Evolutionary conservation across 2,797 vertebrate species (phyloP).

Genomic region (Hoplostethus atlanticus): DNA sequence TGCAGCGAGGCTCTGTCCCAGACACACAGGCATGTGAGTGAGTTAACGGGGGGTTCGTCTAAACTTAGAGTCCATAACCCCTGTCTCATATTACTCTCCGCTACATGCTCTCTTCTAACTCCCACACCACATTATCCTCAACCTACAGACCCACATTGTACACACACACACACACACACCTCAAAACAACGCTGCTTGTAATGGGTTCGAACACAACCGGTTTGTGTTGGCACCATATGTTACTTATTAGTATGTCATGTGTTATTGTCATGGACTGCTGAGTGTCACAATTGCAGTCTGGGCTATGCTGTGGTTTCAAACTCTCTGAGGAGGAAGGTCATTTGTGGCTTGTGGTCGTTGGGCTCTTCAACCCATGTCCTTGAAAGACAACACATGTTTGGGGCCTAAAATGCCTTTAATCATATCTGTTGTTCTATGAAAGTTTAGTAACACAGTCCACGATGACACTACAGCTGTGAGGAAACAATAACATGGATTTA

Average conservation of each 20-base stretch:
- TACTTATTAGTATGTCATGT: slow-evolving; percentile 49
- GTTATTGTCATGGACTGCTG: slow-evolving; percentile 63
- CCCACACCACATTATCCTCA: slow-evolving; percentile 44
- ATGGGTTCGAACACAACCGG: slow-evolving; percentile 21
- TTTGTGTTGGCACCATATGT: slow-evolving; percentile 59
- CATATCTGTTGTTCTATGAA: slow-evolving; percentile 9
- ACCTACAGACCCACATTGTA: slow-evolving; percentile 36
- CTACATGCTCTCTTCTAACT: slow-evolving; percentile 41
- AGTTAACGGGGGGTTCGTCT: slow-evolving; percentile 76
- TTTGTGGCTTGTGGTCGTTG: slow-evolving; percentile 28
- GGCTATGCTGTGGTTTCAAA: slow-evolving; percentile 50
- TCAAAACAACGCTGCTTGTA: slow-evolving; percentile 24
- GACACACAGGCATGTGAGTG: slow-evolving; percentile 70
- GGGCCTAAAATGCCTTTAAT: slow-evolving; percentile 26
- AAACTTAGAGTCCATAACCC: slow-evolving; percentile 81
- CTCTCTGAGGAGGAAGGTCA: slow-evolving; percentile 25
- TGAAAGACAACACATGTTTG: slow-evolving; percentile 14
- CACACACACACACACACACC: slow-evolving; percentile 15
- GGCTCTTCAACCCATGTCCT: slow-evolving; percentile 7
- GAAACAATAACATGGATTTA: slow-evolving; percentile 12
- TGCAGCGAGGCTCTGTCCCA: slow-evolving; percentile 60
- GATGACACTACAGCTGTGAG: slow-evolving; percentile 15
- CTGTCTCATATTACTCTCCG: slow-evolving; percentile 78
- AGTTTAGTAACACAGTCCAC: slow-evolving; percentile 2
- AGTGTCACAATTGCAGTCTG: slow-evolving; percentile 55